A percentile compares a stretch with the other conserved stretches of the same genome.
phyloP scores from a whole-genome alignment of 2,797 vertebrate species.

The Sebastes taczanowskii region DNA sequence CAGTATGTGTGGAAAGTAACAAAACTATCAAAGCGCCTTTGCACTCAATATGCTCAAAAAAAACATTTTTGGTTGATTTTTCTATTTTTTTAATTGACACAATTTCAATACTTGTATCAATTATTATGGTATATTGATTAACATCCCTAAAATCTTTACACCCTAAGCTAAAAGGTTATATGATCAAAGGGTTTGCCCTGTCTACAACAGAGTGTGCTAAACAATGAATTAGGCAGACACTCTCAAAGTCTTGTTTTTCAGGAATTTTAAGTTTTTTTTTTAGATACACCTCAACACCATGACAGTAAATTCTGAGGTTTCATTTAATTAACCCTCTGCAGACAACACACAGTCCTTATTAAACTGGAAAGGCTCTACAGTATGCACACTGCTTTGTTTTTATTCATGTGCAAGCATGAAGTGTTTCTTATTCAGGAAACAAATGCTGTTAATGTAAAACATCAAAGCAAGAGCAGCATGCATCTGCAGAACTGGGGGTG shows the following conservation, averaged over 20 bases:
- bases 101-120: not conserved
- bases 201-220: not conserved
- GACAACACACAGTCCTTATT: not conserved
- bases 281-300: not conserved
- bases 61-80: no score
- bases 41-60: no score
- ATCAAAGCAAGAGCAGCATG: conserved; percentile 47
- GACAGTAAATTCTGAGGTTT: not conserved
- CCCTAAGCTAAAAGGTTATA: not conserved
- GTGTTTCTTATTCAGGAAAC: conserved; percentile 32
- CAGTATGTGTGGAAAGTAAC: no score
- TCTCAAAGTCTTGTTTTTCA: not conserved
- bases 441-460: conserved; percentile 43
- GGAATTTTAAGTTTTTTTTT: not conserved
- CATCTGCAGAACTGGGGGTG: conserved; percentile 18
- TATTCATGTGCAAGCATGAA: not conserved
- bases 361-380: not conserved
- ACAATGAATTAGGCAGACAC: not conserved
- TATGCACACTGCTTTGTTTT: not conserved
- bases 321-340: not conserved
- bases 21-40: no score
- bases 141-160: no score
- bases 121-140: not conserved
- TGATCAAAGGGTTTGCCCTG: not conserved
- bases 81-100: no score